phyloP scores from a whole-genome alignment of 1,140 invertebrate species.

The Leptinotarsa undecemlineata region DNA sequence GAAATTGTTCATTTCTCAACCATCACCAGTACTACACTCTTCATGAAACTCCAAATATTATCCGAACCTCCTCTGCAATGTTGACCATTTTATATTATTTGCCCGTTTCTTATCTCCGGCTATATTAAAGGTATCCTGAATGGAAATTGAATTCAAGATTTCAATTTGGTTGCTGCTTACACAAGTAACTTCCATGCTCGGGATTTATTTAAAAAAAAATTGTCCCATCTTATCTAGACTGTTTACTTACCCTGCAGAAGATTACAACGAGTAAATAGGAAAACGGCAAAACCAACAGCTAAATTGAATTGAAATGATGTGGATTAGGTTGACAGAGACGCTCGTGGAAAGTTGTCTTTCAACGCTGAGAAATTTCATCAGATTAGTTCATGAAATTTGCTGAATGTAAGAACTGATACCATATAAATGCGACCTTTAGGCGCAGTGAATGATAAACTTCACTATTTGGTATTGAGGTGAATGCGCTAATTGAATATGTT shows the following conservation, averaged over 20 bases:
- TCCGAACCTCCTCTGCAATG: conserved; percentile 10
- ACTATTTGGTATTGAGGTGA: no score
- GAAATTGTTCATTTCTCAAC: neutral
- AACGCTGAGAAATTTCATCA: neutral
- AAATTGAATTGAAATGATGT: conserved; percentile 5
- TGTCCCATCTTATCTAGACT: conserved; percentile 9
- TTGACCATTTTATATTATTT: conserved; percentile 27
- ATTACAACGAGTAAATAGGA: conserved; percentile 12
- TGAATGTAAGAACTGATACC: no score
- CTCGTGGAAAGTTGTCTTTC: neutral
- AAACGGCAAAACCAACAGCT: neutral
- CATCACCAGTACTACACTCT: neutral
- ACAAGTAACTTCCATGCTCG: conserved; percentile 11
- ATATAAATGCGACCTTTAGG: no score
- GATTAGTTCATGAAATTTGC: neutral
- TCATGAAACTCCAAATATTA: conserved; percentile 3
- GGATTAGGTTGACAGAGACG: neutral
- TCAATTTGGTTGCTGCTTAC: conserved; percentile 24
- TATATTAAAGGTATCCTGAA: conserved; percentile 23
- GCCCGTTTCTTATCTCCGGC: conserved; percentile 14
- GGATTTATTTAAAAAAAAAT: conserved; percentile 16
- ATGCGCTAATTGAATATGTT: no score
- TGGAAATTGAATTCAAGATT: conserved; percentile 26
- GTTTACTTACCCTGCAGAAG: conserved; percentile 18
- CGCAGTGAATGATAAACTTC: no score